Conservation (phyloP, 2,113 vertebrate species). For the Beaufortia kweichowensis region DNA sequence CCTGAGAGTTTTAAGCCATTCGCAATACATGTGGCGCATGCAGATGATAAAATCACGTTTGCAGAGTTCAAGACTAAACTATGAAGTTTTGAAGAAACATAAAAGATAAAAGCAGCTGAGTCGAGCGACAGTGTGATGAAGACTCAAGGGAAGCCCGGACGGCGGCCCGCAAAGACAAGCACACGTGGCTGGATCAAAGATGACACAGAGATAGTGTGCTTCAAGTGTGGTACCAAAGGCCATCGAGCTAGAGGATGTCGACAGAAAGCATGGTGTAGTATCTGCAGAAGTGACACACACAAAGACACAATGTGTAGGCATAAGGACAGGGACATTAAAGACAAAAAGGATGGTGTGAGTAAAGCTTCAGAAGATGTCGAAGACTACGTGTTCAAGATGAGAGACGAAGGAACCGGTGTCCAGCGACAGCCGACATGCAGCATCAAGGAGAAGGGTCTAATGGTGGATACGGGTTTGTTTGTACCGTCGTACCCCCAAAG, state of each 20-base stretch:
- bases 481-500: no score
- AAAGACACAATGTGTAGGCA: conserved; percentile 23
- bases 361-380: not conserved
- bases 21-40: conserved; percentile 39
- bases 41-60: conserved; percentile 38
- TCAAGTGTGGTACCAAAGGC: conserved; percentile 12
- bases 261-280: conserved; percentile 44
- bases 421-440: not conserved
- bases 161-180: not conserved
- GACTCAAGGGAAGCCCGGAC: conserved; percentile 13
- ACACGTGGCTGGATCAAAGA: not conserved
- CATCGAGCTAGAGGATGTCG: conserved; percentile 46
- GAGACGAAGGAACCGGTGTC: not conserved
- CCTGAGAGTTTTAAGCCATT: conserved; percentile 48
- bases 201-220: not conserved
- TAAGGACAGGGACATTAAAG: conserved; percentile 12
- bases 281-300: conserved; percentile 36
- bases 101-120: conserved; percentile 38
- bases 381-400: conserved; percentile 6
- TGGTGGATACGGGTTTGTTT: conserved; percentile 11
- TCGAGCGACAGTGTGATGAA: conserved; percentile 51
- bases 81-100: conserved; percentile 33
- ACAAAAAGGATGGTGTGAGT: conserved; percentile 1
- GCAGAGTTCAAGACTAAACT: conserved; percentile 47
- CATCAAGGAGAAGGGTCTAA: not conserved